Conservation (phyloP, 1,140 invertebrate species). For the Danaus plexippus region DNA sequence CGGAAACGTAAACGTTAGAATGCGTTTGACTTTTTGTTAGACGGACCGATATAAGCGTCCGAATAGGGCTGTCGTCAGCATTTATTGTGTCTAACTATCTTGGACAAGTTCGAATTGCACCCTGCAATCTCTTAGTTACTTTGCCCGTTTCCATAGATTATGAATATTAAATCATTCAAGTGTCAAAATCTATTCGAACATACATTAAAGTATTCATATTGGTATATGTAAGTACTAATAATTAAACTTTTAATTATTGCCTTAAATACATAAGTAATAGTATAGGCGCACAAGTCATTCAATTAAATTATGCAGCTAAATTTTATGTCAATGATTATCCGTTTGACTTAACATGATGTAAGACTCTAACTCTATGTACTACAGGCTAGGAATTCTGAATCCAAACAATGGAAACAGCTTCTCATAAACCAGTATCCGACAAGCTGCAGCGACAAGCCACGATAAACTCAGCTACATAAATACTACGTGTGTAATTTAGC, state of each 20-base stretch:
- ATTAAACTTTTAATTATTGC: no score
- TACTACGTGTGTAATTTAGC: conserved; percentile 56
- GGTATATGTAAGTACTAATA: no score
- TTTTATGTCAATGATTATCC: no score
- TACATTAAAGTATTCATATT: no score
- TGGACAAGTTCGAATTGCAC: conserved; percentile 37
- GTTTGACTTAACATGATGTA: conserved; percentile 1
- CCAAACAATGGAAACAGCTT: conserved; percentile 31
- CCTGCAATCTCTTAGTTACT: conserved; percentile 19
- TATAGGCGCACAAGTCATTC: no score
- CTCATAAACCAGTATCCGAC: conserved; percentile 38
- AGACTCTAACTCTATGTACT: not conserved
- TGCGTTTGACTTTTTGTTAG: conserved; percentile 31
- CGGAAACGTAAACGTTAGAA: conserved; percentile 20
- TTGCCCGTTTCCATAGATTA: conserved; percentile 7
- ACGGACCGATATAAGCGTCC: conserved; percentile 35
- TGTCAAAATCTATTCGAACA: no score
- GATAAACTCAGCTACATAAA: conserved; percentile 22
- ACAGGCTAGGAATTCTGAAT: not conserved
- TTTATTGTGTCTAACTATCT: conserved; percentile 36
- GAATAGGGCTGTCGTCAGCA: conserved; percentile 43
- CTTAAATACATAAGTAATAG: no score
- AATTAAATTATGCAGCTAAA: no score
- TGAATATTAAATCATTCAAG: not conserved
- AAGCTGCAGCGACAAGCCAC: conserved; percentile 22